A percentile compares a stretch with the other conserved stretches of the same genome.
Conservation (phyloP, 2,888 invertebrate genomes). For the Anarsia innoxiella region DNA sequence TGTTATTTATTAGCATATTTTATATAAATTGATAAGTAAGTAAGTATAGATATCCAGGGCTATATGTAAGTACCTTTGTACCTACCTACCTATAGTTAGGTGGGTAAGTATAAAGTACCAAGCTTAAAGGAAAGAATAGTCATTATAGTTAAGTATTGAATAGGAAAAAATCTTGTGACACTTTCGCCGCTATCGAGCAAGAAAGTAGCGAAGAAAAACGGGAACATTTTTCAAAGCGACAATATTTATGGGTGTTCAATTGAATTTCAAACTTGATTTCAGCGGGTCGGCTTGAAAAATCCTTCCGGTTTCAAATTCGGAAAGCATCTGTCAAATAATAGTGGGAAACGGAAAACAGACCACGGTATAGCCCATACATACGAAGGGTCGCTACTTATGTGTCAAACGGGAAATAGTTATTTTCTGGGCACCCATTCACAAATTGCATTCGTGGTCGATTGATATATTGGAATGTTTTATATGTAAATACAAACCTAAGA, state of each 20-base stretch:
- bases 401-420: conserved; percentile 73
- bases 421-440: conserved; percentile 70
- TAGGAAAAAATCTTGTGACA: too few species aligned
- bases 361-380: conserved; percentile 32
- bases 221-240: conserved; percentile 53
- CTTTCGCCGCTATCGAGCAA: background rate
- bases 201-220: conserved; percentile 23
- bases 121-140: too few species aligned
- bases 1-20: too few species aligned
- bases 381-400: conserved; percentile 65
- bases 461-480: conserved; percentile 73
- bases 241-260: conserved; percentile 64
- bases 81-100: too few species aligned
- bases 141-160: too few species aligned
- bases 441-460: conserved; percentile 72
- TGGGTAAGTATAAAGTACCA: too few species aligned
- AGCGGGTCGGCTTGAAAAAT: conserved; percentile 56
- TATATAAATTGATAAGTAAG: too few species aligned
- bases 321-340: conserved; percentile 68
- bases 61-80: background rate
- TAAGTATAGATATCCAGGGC: too few species aligned
- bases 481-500: conserved; percentile 67
- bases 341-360: conserved; percentile 51
- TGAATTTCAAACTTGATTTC: conserved; percentile 74
- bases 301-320: conserved; percentile 56